Percentiles rank a stretch among this genome's conserved stretches.
Conservation (phyloP, 2,113 vertebrate species). For the Eudorcas thomsonii region DNA sequence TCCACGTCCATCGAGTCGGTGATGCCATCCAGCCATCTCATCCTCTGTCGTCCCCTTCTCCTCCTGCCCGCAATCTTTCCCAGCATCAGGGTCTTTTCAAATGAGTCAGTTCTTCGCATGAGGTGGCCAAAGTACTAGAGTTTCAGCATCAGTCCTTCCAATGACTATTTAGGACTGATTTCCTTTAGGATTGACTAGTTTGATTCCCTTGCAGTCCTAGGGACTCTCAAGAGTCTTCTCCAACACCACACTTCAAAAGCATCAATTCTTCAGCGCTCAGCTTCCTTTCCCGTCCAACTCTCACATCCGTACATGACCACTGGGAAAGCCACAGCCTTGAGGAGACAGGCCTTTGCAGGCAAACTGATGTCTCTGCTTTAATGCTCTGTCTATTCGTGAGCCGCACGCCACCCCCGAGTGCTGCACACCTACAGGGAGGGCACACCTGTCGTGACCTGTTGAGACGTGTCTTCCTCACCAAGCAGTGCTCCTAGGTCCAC, state of each 20-base stretch:
- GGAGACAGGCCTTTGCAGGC: background rate
- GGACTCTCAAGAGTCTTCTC: background rate
- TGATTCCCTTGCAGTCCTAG: background rate
- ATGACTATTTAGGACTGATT: background rate
- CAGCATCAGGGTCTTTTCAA: background rate
- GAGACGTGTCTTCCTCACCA: background rate
- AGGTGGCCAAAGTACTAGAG: background rate
- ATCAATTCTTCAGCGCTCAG: rapidly evolving
- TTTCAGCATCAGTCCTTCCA: background rate
- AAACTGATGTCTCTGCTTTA: background rate
- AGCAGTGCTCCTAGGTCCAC: background rate
- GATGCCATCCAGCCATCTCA: background rate
- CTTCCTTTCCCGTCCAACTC: background rate
- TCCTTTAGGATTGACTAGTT: background rate
- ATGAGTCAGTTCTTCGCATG: rapidly evolving
- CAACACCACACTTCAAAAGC: background rate
- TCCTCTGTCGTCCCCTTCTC: background rate
- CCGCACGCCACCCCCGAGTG: background rate
- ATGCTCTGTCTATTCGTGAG: rapidly evolving
- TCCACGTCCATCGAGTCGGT: rapidly evolving
- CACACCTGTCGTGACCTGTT: background rate
- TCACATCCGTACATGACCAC: background rate
- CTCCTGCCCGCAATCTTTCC: background rate
- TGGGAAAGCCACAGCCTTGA: background rate
- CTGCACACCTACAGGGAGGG: background rate